phyloP scores from a whole-genome alignment of 2,113 vertebrate species.

The Clarias macrocephalus region DNA sequence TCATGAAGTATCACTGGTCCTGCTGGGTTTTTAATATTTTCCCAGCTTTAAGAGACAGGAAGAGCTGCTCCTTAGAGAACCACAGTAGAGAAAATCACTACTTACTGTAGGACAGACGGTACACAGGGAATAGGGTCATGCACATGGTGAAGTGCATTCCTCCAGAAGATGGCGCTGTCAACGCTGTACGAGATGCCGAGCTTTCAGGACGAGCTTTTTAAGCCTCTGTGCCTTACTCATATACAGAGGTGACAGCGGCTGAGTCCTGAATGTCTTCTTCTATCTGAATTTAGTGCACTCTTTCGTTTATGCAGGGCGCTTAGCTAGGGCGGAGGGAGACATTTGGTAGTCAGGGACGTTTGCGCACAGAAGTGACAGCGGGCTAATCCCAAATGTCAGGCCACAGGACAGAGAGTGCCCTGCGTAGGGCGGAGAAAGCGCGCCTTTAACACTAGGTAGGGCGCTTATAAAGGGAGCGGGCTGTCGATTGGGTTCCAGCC shows the following conservation, averaged over 20 bases:
- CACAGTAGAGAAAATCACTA: neutral
- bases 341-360: neutral
- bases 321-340: neutral
- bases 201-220: constrained; percentile 1
- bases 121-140: neutral
- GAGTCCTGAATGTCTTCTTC: neutral
- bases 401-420: neutral
- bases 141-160: constrained; percentile 11
- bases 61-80: neutral
- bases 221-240: constrained; percentile 10
- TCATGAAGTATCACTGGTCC: neutral
- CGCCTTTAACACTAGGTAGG: neutral
- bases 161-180: constrained; percentile 66
- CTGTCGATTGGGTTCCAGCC: neutral
- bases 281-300: neutral
- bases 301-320: neutral
- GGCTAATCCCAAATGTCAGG: neutral
- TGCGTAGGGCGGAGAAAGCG: neutral
- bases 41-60: neutral
- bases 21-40: neutral
- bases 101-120: neutral
- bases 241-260: constrained; percentile 46
- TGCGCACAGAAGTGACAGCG: neutral
- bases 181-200: neutral
- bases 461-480: constrained; percentile 11